Conservation (phyloP, 2,113 vertebrate species). For the Pristiophorus japonicus region DNA sequence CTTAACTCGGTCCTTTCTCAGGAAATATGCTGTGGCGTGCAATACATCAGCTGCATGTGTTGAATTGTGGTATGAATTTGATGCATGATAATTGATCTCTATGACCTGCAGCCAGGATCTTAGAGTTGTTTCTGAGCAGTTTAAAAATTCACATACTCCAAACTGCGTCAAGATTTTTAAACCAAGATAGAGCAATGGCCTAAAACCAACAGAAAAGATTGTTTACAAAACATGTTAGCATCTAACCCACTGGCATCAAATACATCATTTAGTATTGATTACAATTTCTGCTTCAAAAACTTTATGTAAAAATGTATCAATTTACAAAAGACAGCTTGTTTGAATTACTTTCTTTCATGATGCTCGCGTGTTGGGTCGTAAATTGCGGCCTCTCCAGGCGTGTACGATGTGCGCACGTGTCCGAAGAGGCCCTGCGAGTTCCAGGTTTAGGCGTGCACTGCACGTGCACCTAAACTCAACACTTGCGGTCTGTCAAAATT, state of each 20-base stretch:
- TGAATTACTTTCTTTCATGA: no score
- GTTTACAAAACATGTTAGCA: neutral
- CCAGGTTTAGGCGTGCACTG: no score
- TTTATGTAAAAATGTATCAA: no score
- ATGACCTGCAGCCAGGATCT: constrained; percentile 90
- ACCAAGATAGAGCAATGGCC: constrained; percentile 85
- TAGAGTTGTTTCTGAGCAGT: constrained; percentile 75
- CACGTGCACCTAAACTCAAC: no score
- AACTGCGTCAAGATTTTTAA: constrained; percentile 85
- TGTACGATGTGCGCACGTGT: no score
- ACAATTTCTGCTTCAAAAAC: no score
- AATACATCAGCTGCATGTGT: constrained; percentile 87
- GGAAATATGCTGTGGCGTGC: constrained; percentile 88
- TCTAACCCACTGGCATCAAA: neutral
- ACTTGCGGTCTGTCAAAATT: no score
- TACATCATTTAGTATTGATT: neutral
- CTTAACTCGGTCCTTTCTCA: constrained; percentile 86
- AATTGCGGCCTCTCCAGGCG: no score
- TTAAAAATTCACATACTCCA: constrained; percentile 82
- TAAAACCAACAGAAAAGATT: constrained; percentile 45
- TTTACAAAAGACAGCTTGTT: no score
- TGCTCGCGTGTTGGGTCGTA: no score
- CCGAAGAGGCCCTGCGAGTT: no score
- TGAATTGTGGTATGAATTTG: constrained; percentile 94
- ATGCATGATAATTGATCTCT: constrained; percentile 87